Evolutionary conservation across 2,888 invertebrate species (phyloP).

Genomic region (Leuctra nigra): DNA sequence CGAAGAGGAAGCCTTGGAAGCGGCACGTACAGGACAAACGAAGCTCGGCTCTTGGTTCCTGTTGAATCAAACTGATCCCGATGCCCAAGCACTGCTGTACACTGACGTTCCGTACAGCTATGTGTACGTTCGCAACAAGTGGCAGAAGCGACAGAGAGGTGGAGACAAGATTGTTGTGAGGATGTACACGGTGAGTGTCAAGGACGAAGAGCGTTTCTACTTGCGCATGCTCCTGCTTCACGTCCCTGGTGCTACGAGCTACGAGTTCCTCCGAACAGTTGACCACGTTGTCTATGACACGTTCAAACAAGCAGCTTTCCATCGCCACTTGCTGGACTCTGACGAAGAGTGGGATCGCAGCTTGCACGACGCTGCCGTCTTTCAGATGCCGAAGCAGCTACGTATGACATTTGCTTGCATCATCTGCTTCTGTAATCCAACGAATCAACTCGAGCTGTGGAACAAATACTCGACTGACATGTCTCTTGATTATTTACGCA

Average conservation of each 20-base stretch:
- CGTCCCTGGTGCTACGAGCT: conserved; percentile 31
- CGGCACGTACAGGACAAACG: conserved; percentile 14
- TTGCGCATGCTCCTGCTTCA: conserved; percentile 31
- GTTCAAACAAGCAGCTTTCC: conserved; percentile 33
- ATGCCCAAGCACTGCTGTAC: conserved; percentile 27
- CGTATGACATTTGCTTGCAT: conserved; percentile 35
- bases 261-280: conserved; percentile 32
- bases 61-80: conserved; percentile 29
- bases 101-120: conserved; percentile 30
- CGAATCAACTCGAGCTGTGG: conserved; percentile 32
- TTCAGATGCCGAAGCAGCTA: conserved; percentile 33
- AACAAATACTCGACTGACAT: conserved; percentile 26
- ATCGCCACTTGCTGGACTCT: conserved; percentile 34
- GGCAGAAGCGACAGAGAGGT: neutral
- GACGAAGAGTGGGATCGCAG: conserved; percentile 32
- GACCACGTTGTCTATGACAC: conserved; percentile 32
- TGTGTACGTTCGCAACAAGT: neutral
- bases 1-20: conserved; percentile 13
- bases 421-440: conserved; percentile 29
- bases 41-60: conserved; percentile 33
- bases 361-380: conserved; percentile 31
- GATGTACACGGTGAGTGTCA: neutral
- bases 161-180: neutral
- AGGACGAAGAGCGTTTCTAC: conserved; percentile 26
- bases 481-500: neutral